Evolutionary conservation across 2,113 vertebrate species (phyloP), one percentile per base, ranked within the genome.

Genomic region (Motacilla tschutschensis): DNA sequence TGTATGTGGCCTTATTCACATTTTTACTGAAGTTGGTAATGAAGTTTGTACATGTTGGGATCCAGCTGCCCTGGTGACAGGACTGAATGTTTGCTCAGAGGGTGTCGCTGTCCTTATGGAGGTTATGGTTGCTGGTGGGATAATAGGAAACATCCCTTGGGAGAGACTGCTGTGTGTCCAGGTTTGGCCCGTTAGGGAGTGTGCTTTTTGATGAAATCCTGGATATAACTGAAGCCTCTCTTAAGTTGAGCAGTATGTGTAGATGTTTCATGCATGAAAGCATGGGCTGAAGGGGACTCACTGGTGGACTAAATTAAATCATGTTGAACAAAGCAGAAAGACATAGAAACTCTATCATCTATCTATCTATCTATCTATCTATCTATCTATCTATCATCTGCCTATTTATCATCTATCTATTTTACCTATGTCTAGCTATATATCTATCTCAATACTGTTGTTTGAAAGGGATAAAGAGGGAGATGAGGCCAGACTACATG

Each of bases 141-240:
- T 31, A 33, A 12, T 47, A 22, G 60, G 59, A 91, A 59, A 22
- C 8, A 47, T 31, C 8, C 21, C 14, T 4, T 31, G 28, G 10
- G 33, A 62, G 26, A 77, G 14, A 33, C 8, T 0, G 0, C 16
- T 44, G 4, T 40, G 18, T 85, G 40, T 33, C 10, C 40, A 31
- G 10, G 2, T 41, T 72, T 87, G 53, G 10, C 40, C 7, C 0
- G 0, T 51, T 44, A 2, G 8, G 8, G 41, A 63, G 2, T 25
- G 5, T 44, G 29, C 20, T 63, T 63, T 66, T 40, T 64, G 70
- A 86, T 15, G 17, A 43, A 54, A 33, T 50, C 10, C 48, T 72
- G 29, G 35, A 62, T 82, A 58, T 10, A 54, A 29, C 9, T 48
- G 50, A 58, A 57, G 17, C 5, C 6, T 5, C 14, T 88, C n/a